These are phyloP conservation scores for Entomobrya proxima DNA, from an alignment of 2,888 invertebrate genomes.

Conservation along the genomic window DNA sequence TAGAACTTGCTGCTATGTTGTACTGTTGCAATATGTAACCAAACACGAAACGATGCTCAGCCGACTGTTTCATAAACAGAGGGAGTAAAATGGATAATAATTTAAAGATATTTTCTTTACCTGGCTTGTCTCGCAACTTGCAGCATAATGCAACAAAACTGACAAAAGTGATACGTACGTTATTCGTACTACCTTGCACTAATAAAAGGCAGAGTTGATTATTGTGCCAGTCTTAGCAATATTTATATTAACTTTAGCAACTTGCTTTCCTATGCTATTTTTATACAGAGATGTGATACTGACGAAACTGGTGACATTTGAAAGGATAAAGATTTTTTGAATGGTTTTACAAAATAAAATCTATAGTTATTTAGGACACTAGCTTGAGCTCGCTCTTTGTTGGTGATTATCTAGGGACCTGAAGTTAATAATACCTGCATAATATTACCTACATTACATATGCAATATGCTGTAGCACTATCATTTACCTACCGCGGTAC, in stretches of 20 bases:
- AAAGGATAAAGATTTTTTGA: conserved; percentile 54
- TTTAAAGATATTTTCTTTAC: background rate
- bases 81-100: background rate
- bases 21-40: background rate
- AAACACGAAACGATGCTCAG: conserved; percentile 52
- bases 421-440: background rate
- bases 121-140: background rate
- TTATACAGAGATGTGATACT: background rate
- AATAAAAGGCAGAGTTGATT: too few species aligned
- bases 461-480: background rate
- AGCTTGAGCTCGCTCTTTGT: conserved; percentile 2
- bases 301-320: conserved; percentile 49
- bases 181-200: too few species aligned
- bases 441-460: background rate
- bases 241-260: too few species aligned
- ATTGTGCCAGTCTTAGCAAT: too few species aligned
- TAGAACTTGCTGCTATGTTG: background rate
- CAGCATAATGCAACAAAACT: background rate
- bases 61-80: conserved; percentile 56
- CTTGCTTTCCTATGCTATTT: too few species aligned
- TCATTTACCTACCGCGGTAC: background rate
- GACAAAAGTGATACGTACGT: background rate
- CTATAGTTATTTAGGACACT: conserved; percentile 61
- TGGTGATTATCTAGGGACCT: background rate
- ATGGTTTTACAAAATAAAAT: conserved; percentile 45